These are phyloP conservation scores for Cepphus grylle DNA, from an alignment of 2,113 vertebrate genomes.

Conservation along the genomic window DNA sequence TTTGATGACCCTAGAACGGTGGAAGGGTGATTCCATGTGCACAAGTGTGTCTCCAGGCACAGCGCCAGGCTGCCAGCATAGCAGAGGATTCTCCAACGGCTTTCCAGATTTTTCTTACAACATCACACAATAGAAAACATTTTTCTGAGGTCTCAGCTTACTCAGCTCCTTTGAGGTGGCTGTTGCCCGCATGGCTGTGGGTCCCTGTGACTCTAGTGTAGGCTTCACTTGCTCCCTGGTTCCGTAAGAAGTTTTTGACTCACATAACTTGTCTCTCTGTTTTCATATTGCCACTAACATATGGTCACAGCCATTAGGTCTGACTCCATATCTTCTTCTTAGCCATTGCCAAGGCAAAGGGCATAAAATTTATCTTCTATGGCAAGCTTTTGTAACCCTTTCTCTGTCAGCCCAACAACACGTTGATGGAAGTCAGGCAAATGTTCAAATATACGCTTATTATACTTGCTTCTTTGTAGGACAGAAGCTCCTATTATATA, in stretches of 20 bases:
- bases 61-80: neutral
- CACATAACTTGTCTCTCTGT: neutral
- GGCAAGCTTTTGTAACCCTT: neutral
- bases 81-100: fast-evolving
- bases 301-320: neutral
- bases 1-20: fast-evolving
- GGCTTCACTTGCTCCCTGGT: neutral
- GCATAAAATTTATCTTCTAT: neutral
- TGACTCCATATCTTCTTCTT: neutral
- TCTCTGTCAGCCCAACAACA: neutral
- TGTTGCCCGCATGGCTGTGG: neutral
- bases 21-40: fast-evolving
- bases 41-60: neutral
- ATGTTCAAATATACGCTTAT: neutral
- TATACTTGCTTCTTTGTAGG: neutral
- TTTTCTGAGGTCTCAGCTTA: neutral
- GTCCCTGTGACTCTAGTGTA: neutral
- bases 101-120: neutral
- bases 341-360: neutral
- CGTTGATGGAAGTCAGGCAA: neutral
- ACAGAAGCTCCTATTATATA: neutral
- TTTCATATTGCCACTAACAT: neutral
- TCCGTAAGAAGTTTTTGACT: neutral
- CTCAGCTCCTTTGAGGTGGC: neutral
- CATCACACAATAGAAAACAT: neutral